Conservation (phyloP, 2,888 invertebrate species). For the Netelia fuscicornis region DNA sequence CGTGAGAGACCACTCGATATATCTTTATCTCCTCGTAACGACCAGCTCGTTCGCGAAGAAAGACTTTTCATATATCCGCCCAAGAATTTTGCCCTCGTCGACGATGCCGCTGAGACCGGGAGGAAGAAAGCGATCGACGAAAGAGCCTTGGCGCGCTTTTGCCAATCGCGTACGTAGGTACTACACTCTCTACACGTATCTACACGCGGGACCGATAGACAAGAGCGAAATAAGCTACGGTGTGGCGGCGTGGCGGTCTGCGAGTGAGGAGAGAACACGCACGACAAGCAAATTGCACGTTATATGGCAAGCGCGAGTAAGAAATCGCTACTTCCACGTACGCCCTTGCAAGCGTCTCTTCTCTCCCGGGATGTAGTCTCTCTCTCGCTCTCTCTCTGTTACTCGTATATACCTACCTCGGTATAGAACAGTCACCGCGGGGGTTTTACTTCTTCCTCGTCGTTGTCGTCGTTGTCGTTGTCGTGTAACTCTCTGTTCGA, state of each 20-base stretch:
- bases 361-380: conserved; percentile 16
- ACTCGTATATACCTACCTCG: too few relatives aligned
- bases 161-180: not conserved
- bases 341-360: conserved; percentile 58
- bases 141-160: conserved; percentile 26
- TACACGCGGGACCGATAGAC: not conserved
- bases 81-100: conserved; percentile 41
- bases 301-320: conserved; percentile 59
- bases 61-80: conserved; percentile 6
- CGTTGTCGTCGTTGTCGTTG: conserved; percentile 51
- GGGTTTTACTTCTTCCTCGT: conserved; percentile 37
- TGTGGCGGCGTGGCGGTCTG: conserved; percentile 52
- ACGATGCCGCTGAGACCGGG: conserved; percentile 43
- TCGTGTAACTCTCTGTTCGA: conserved; percentile 48
- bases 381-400: too few relatives aligned
- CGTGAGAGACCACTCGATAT: conserved; percentile 27
- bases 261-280: conserved; percentile 58
- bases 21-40: conserved; percentile 38
- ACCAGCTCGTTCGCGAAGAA: not conserved
- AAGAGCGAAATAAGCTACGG: conserved; percentile 40
- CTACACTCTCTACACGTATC: not conserved
- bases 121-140: conserved; percentile 51
- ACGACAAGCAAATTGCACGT: conserved; percentile 68
- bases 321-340: conserved; percentile 68
- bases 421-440: conserved; percentile 31